Conservation (phyloP, 2,888 invertebrate species). For the Spodoptera littoralis region DNA sequence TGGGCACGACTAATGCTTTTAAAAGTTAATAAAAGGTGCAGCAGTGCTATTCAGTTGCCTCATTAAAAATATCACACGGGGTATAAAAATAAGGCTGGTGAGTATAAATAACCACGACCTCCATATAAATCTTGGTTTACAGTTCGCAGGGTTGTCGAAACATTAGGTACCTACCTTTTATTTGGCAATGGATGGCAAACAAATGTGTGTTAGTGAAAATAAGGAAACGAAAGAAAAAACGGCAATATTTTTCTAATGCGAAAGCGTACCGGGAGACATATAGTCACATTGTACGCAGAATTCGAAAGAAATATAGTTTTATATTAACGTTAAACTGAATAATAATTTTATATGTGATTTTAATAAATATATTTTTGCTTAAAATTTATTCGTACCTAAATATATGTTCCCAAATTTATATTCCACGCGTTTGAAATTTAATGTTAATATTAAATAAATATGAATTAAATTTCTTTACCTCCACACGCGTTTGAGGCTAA, state of each 20-base stretch:
- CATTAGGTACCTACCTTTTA: constrained; percentile 35
- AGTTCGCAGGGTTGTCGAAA: constrained; percentile 77
- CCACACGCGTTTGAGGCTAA: constrained; percentile 48
- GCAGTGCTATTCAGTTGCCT: constrained; percentile 81
- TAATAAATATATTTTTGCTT: background rate
- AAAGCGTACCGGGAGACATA: background rate
- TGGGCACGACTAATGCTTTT: constrained; percentile 74
- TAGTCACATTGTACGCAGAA: too few relatives aligned
- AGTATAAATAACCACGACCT: constrained; percentile 84
- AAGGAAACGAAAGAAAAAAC: constrained; percentile 4
- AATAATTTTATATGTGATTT: too few relatives aligned
- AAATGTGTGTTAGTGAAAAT: constrained; percentile 1
- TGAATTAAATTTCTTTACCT: constrained; percentile 26
- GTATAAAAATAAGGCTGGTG: constrained; percentile 84
- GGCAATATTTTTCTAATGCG: constrained; percentile 4
- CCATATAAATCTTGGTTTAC: constrained; percentile 85
- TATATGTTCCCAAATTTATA: background rate
- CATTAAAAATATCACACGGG: constrained; percentile 87
- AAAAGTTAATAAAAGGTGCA: constrained; percentile 84
- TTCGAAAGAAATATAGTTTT: too few relatives aligned
- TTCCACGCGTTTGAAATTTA: constrained; percentile 5
- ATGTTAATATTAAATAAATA: constrained; percentile 38
- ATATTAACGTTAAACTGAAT: too few relatives aligned
- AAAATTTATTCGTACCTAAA: background rate
- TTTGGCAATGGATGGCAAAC: constrained; percentile 39